Conservation (phyloP, 2,888 invertebrate species). For the Eupithecia tripunctaria region DNA sequence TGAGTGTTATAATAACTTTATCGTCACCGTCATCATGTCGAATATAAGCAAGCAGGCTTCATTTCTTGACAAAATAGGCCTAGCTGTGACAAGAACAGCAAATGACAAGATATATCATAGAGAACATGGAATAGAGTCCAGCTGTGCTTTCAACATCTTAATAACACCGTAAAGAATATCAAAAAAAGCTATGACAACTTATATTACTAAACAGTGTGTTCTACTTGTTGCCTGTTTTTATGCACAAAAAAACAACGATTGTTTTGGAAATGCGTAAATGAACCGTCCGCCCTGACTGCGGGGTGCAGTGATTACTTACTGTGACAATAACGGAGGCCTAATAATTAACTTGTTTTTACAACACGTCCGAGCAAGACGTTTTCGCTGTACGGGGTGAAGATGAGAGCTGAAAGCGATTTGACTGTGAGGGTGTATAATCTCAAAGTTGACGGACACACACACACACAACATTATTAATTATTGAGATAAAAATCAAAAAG, state of each 20-base stretch:
- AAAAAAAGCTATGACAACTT: not conserved
- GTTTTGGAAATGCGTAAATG: conserved; percentile 46
- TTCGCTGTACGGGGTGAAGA: conserved; percentile 36
- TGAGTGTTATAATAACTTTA: not conserved
- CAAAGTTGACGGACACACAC: not conserved
- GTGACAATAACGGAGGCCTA: conserved; percentile 63
- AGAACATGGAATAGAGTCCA: conserved; percentile 5
- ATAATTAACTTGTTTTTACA: conserved; percentile 78
- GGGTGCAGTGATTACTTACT: conserved; percentile 65
- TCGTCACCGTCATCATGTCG: not conserved
- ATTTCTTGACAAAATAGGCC: not conserved
- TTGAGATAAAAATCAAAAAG: too few relatives aligned
- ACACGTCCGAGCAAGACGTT: conserved; percentile 54
- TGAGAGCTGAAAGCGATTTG: conserved; percentile 27
- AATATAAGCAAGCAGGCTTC: not conserved
- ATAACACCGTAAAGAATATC: conserved; percentile 25
- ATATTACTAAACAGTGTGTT: conserved; percentile 22
- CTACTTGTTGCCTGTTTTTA: conserved; percentile 28
- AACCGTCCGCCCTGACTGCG: conserved; percentile 56
- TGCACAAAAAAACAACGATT: conserved; percentile 19
- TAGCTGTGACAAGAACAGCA: not conserved
- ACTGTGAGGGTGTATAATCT: not conserved
- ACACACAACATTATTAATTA: too few relatives aligned
- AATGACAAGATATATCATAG: not conserved
- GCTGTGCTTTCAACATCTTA: conserved; percentile 23